phyloP scores from a whole-genome alignment of 2,113 vertebrate species.

The Datnioides undecimradiatus region DNA sequence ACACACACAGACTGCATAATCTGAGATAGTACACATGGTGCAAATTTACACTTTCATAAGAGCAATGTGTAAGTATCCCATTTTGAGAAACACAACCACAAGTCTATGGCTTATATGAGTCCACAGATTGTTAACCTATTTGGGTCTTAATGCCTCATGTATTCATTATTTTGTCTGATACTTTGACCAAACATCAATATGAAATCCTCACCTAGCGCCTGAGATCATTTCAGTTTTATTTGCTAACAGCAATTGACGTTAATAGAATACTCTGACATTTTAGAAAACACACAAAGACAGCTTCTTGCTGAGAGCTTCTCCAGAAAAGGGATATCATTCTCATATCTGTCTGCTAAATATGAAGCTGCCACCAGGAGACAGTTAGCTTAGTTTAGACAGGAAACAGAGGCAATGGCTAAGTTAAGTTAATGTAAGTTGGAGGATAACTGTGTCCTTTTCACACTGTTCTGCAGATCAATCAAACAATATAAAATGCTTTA shows the following conservation, averaged over 20 bases:
- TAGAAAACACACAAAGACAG: neutral
- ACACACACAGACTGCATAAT: constrained; percentile 18
- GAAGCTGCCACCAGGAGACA: neutral
- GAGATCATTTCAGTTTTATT: neutral
- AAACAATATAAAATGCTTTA: neutral
- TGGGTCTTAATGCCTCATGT: neutral
- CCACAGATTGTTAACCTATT: constrained; percentile 11
- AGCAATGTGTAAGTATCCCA: constrained; percentile 3
- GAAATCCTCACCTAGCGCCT: neutral
- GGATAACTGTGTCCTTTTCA: neutral
- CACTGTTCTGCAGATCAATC: neutral
- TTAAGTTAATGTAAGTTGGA: too few species aligned
- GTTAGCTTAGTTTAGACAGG: neutral
- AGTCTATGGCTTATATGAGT: constrained; percentile 23
- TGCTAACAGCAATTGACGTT: neutral
- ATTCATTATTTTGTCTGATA: neutral
- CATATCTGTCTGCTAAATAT: neutral
- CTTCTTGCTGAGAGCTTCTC: neutral
- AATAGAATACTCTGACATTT: constrained; percentile 1
- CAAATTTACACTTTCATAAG: constrained; percentile 29
- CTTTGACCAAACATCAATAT: constrained; percentile 14
- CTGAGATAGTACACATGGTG: constrained; percentile 1
- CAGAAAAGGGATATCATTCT: neutral
- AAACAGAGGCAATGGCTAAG: neutral
- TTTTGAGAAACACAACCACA: constrained; percentile 31